These are phyloP conservation scores for Thumatha senex DNA, from an alignment of 2,888 invertebrate species.

Conservation along the genomic window DNA sequence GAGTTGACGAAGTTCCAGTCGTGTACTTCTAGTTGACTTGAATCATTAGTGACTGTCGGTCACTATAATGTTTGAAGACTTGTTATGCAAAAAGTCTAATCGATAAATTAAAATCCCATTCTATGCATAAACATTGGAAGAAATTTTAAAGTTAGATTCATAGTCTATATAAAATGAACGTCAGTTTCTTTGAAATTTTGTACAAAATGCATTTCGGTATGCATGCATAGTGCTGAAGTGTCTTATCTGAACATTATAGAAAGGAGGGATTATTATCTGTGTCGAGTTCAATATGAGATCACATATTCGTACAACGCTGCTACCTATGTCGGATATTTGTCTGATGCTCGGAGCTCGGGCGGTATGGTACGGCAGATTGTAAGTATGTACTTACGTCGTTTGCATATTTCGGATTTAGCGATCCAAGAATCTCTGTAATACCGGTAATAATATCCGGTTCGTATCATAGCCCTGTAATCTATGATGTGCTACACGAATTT, in stretches of 20 bases:
- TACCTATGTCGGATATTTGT: neutral
- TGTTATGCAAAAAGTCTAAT: too few species aligned
- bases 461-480: conserved; percentile 5
- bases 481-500: conserved; percentile 5
- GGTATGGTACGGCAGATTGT: neutral
- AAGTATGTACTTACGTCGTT: conserved; percentile 21
- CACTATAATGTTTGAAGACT: too few species aligned
- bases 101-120: conserved; percentile 17
- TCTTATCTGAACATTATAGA: neutral
- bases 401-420: conserved; percentile 33
- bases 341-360: neutral
- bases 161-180: too few species aligned
- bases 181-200: too few species aligned
- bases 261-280: neutral
- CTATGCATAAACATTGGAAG: too few species aligned
- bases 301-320: conserved; percentile 18
- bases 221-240: too few species aligned
- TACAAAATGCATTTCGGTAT: too few species aligned
- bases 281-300: conserved; percentile 13
- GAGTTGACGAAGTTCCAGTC: too few species aligned
- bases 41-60: too few species aligned
- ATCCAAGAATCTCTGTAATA: conserved; percentile 30
- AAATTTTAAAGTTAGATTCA: too few species aligned
- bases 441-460: conserved; percentile 16
- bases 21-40: conserved; percentile 16